These are phyloP conservation scores for Pseudobourletiella spinata DNA, from an alignment of 1,140 invertebrate species.

Conservation along the genomic window DNA sequence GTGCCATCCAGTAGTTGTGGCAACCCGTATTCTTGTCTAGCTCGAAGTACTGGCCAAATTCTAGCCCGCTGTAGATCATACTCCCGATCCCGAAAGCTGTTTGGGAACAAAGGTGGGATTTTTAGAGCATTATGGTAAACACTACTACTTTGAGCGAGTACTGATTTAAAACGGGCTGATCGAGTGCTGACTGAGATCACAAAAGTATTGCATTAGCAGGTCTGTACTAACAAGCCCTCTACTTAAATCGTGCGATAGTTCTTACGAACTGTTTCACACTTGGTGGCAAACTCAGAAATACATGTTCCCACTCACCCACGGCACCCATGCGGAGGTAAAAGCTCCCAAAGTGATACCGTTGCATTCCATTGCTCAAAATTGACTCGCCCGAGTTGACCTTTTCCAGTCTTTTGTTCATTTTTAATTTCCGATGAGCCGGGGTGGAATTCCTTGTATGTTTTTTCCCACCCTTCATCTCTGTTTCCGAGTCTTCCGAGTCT, in stretches of 20 bases:
- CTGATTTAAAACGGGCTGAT: too few species aligned
- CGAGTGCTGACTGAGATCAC: too few species aligned
- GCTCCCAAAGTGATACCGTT: slow-evolving; percentile 22
- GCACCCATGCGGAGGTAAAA: slow-evolving; percentile 33
- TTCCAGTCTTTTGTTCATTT: not conserved
- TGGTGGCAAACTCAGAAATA: too few species aligned
- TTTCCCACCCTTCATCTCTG: not conserved
- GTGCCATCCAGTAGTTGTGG: slow-evolving; percentile 71
- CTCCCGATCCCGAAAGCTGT: slow-evolving; percentile 85
- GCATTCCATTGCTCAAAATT: not conserved
- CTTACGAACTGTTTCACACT: too few species aligned
- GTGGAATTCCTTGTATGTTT: too few species aligned
- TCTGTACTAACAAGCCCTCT: too few species aligned
- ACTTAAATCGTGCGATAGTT: too few species aligned
- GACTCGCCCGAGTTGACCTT: not conserved
- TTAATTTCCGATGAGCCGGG: not conserved
- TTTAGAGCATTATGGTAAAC: too few species aligned
- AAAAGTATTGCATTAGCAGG: too few species aligned
- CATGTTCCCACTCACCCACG: slow-evolving; percentile 23
- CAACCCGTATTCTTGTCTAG: slow-evolving; percentile 70
- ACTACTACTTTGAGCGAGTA: too few species aligned
- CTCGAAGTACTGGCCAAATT: slow-evolving; percentile 89
- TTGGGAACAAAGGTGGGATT: too few species aligned
- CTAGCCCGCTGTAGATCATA: slow-evolving; percentile 88
- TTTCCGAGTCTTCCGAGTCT: not conserved